These are phyloP conservation scores for Scatophagus argus DNA, from an alignment of 2,113 vertebrate genomes.

Conservation along the genomic window DNA sequence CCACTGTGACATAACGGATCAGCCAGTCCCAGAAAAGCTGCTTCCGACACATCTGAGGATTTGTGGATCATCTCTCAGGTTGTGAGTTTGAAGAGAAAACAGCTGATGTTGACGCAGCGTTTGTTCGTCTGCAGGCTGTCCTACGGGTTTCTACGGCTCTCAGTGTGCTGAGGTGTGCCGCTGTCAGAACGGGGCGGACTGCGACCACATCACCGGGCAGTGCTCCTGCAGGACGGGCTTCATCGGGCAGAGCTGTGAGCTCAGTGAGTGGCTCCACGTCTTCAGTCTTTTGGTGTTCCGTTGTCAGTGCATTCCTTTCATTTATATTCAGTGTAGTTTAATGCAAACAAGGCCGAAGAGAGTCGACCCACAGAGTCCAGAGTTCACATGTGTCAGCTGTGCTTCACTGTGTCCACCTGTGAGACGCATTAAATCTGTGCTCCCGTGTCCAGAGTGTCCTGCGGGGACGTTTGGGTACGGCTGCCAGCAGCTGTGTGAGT, in stretches of 20 bases:
- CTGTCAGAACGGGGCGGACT: slow-evolving; percentile 95
- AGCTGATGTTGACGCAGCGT: not conserved
- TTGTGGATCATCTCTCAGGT: not conserved
- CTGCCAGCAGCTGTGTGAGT: slow-evolving; percentile 94
- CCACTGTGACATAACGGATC: slow-evolving; percentile 23
- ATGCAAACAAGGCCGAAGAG: no score
- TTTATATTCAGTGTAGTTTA: no score
- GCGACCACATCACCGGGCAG: slow-evolving; percentile 89
- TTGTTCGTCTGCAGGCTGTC: slow-evolving; percentile 85
- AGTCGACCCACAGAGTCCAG: no score
- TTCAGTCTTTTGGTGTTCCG: no score
- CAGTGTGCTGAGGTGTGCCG: slow-evolving; percentile 91
- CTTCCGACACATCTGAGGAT: not conserved
- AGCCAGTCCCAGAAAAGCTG: slow-evolving; percentile 19
- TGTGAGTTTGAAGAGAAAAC: not conserved
- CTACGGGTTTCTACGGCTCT: slow-evolving; percentile 90
- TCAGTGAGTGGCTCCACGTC: slow-evolving; percentile 86
- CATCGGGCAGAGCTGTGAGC: slow-evolving; percentile 91
- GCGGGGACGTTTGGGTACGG: slow-evolving; percentile 93
- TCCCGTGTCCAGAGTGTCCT: slow-evolving; percentile 86
- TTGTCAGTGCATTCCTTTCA: no score
- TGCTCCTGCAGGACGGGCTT: slow-evolving; percentile 94
- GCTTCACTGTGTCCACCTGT: not conserved
- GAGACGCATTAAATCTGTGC: not conserved
- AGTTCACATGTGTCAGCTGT: not conserved